Base-by-base conservation (phyloP, 2,888 invertebrate species). In the Tetragonisca angustula region DNA sequence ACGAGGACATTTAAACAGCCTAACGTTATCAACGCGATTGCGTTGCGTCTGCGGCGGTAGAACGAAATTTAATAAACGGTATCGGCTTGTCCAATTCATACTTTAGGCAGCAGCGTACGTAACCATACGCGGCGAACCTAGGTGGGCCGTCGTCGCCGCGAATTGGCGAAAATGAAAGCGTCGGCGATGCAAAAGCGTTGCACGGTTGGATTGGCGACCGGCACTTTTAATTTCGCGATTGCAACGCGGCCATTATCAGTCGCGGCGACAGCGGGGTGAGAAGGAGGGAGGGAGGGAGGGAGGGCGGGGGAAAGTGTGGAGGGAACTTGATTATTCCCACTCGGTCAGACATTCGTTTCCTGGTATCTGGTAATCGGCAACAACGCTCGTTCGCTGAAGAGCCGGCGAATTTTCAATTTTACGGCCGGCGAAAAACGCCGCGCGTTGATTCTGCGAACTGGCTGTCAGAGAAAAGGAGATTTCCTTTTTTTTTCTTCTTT, bases 271-370 rank as follows among this genome's bases (percentile, higher is more conserved):
- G 62, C 64, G 68, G 64, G 84, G 36, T 68, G 84, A 71, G 76
- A 79, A 59, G 54, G 59, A 68, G 64, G 84, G 36, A 70, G 84
- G 71, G 76, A 83, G 62, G 59, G 62, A 71, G 80, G 27, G 0
- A 54, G 59, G 71, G 64, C 82, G 36, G 68, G 84, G 71, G 76
- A 83, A n/a, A n/a, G 62, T 27, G 27, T 27, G 54, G 62, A 71
- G 80, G 32, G 68, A 52, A 77, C 78, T 87, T 85, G 87, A 87
- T 88, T 88, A 88, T 88, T 88, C 88, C 83, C 83, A 79, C 52
- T 75, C 77, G 88, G 80, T 70, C 78, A 75, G 85, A 80, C 87
- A 85, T 81, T 84, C 68, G 75, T 83, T 76, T 75, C 84, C 80
- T 73, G 79, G 72, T 87, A 82, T 79, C 79, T 77, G 75, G 77